Evolutionary conservation across 2,797 vertebrate genomes (phyloP).

Genomic region (Yasuhikotakia modesta): DNA sequence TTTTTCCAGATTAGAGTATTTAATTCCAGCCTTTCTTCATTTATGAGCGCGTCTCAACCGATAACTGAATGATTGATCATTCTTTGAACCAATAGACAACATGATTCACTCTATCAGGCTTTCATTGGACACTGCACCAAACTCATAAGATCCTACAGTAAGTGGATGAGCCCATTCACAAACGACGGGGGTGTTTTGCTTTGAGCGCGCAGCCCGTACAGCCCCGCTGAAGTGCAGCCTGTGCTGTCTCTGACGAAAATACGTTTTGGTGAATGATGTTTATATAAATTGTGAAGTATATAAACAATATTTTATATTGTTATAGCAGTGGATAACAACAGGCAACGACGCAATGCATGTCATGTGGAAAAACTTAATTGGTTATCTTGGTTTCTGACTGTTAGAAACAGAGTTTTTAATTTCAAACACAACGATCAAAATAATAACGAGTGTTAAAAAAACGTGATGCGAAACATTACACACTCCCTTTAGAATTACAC

Average conservation of each 20-base stretch:
- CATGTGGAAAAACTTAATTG: not conserved
- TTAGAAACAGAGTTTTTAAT: not conserved
- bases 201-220: not conserved
- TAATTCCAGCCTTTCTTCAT: conserved; percentile 59
- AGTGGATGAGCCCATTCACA: conserved; percentile 87
- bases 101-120: conserved; percentile 69
- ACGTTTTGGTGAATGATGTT: conserved; percentile 11
- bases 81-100: conserved; percentile 81
- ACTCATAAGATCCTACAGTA: conserved; percentile 74
- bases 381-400: not conserved
- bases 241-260: not conserved
- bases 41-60: conserved; percentile 82
- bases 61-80: conserved; percentile 87
- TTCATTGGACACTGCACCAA: conserved; percentile 82
- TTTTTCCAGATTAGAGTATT: conserved; percentile 26
- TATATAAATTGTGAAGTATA: not conserved
- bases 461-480: not conserved
- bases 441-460: not conserved
- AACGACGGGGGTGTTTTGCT: conserved; percentile 64
- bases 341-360: not conserved
- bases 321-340: not conserved
- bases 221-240: conserved; percentile 16
- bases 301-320: not conserved
- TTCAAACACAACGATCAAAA: not conserved
- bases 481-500: not conserved